phyloP scores from a whole-genome alignment of 2,888 invertebrate species.

The Octodonta nipae region DNA sequence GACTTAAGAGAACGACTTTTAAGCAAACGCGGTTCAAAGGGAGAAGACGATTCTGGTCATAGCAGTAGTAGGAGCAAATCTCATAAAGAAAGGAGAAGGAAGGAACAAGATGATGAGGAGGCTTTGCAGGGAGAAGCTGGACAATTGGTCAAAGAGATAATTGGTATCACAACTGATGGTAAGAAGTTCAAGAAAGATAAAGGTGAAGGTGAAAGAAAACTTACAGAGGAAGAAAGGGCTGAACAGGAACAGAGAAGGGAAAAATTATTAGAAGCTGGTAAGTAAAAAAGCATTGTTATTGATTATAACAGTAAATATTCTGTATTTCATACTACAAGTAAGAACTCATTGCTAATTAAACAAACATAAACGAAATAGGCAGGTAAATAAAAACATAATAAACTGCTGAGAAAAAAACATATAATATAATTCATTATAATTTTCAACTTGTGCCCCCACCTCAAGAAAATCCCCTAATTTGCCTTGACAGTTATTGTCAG shows the following conservation, averaged over 20 bases:
- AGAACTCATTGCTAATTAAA: no score
- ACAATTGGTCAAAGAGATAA: slow-evolving; percentile 35
- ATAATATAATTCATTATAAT: no score
- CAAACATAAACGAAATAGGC: no score
- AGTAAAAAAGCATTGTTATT: no score
- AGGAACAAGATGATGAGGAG: slow-evolving; percentile 23
- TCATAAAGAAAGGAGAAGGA: slow-evolving; percentile 21
- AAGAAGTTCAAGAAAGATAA: slow-evolving; percentile 38
- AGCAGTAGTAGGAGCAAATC: slow-evolving; percentile 15
- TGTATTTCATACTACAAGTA: no score
- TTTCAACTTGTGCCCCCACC: no score
- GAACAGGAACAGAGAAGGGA: slow-evolving; percentile 48
- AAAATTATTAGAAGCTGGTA: slow-evolving; percentile 56
- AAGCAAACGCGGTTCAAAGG: slow-evolving; percentile 56
- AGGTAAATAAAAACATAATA: no score
- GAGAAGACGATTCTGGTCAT: slow-evolving; percentile 32
- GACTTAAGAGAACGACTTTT: slow-evolving; percentile 61
- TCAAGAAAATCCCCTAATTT: no score
- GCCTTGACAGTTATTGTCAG: no score
- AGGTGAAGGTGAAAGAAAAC: slow-evolving; percentile 25
- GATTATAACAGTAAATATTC: background rate
- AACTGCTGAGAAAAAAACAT: no score
- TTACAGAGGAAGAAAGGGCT: slow-evolving; percentile 31
- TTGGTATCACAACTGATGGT: slow-evolving; percentile 31
- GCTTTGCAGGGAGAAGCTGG: slow-evolving; percentile 33